These are phyloP conservation scores for Jordanella pulchra DNA, from an alignment of 2,797 vertebrate species.

Conservation along the genomic window DNA sequence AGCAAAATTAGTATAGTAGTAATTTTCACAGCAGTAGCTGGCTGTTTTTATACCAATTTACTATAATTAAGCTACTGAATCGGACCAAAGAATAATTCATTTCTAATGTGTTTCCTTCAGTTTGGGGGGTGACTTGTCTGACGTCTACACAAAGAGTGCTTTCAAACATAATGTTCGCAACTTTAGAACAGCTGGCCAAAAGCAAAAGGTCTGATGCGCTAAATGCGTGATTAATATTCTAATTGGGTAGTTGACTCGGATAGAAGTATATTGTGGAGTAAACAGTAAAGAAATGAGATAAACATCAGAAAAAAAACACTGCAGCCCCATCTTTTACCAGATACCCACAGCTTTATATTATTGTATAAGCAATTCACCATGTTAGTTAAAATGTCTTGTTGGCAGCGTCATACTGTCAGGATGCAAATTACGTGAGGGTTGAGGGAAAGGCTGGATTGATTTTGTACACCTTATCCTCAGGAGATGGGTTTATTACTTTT, in stretches of 20 bases:
- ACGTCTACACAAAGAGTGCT: background rate
- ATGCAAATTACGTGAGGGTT: too few relatives aligned
- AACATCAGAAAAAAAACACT: background rate
- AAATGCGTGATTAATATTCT: background rate
- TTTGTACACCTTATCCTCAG: background rate
- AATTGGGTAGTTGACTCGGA: background rate
- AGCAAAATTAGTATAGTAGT: too few relatives aligned
- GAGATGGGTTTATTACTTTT: background rate
- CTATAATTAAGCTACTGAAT: background rate
- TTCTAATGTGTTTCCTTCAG: background rate
- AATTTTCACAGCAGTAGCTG: background rate
- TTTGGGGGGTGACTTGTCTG: background rate
- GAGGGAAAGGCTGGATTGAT: background rate
- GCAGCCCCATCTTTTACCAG: too few relatives aligned
- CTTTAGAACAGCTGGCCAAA: background rate
- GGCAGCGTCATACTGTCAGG: too few relatives aligned
- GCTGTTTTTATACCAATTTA: background rate
- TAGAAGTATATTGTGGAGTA: background rate
- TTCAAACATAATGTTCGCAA: background rate
- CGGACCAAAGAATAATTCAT: background rate
- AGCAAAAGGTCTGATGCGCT: background rate
- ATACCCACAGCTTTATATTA: too few relatives aligned
- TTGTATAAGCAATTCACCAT: too few relatives aligned
- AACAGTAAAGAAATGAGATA: background rate
- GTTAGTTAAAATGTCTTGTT: too few relatives aligned